A percentile compares a stretch with the other conserved stretches of the same genome.
These are phyloP conservation scores for Melanchra persicariae DNA, from an alignment of 2,888 invertebrate species.

Conservation along the genomic window DNA sequence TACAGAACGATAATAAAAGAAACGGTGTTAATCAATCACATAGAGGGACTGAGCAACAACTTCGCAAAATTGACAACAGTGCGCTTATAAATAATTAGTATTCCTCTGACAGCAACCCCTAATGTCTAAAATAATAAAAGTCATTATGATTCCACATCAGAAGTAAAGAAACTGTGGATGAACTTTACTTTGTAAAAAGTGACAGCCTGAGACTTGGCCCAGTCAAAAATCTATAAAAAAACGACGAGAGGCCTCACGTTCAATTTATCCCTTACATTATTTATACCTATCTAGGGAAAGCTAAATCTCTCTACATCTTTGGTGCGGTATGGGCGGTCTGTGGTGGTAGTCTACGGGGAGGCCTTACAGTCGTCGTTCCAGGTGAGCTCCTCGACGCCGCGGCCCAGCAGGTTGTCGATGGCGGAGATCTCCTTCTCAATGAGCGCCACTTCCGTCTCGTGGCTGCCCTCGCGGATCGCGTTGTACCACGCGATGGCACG, in stretches of 20 bases:
- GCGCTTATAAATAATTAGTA: too few species aligned
- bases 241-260: not conserved
- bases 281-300: not conserved
- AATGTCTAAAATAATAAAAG: too few species aligned
- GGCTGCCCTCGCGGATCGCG: conserved; percentile 93
- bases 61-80: too few species aligned
- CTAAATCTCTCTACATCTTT: not conserved
- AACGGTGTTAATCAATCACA: too few species aligned
- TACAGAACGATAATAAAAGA: too few species aligned
- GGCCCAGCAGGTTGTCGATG: conserved; percentile 93
- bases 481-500: conserved; percentile 96
- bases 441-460: conserved; percentile 94
- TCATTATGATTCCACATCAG: too few species aligned
- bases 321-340: too few species aligned
- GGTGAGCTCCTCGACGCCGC: conserved; percentile 93
- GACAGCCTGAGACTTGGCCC: not conserved
- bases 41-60: too few species aligned
- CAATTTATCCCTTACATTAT: not conserved
- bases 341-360: not conserved
- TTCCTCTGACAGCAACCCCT: too few species aligned
- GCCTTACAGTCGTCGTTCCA: conserved; percentile 95
- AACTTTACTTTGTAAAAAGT: not conserved
- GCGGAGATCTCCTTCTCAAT: conserved; percentile 94
- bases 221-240: not conserved
- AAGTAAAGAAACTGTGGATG: too few species aligned